Conservation (phyloP, 2,888 invertebrate species). For the Caenorhabditis sp. region DNA sequence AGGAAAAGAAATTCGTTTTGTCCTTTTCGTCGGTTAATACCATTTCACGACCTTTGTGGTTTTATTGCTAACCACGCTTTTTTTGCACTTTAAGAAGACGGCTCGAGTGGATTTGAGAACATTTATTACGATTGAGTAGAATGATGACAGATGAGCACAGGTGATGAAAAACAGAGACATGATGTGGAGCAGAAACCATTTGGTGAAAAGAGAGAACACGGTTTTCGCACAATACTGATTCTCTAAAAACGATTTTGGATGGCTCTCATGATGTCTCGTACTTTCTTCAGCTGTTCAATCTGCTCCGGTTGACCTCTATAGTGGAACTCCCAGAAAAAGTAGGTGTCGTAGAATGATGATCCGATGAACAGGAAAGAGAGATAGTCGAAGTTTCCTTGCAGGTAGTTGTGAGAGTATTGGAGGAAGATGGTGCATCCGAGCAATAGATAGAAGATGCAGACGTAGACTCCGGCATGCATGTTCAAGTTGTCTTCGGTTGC, state of each 20-base stretch:
- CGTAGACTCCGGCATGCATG: not conserved
- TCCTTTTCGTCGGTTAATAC: not conserved
- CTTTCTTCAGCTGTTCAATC: not conserved
- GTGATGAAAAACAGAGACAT: not conserved
- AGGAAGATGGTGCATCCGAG: not conserved
- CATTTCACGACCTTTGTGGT: not conserved
- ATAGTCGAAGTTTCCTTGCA: not conserved
- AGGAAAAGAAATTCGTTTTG: not conserved
- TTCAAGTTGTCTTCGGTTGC: not conserved
- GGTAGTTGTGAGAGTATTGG: not conserved
- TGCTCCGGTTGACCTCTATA: not conserved
- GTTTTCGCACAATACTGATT: not conserved
- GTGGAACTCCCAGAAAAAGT: not conserved
- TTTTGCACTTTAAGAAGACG: not conserved
- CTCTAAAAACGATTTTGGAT: not conserved
- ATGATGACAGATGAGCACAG: not conserved
- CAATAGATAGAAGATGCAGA: not conserved
- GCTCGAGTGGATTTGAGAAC: not conserved
- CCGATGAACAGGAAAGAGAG: not conserved
- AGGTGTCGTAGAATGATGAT: not conserved
- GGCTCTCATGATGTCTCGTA: not conserved
- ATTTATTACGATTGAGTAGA: not conserved
- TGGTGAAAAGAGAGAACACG: not conserved
- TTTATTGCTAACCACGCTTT: not conserved
- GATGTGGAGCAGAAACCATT: not conserved